Percentiles rank a stretch among this genome's conserved stretches.
Evolutionary conservation across 2,113 vertebrate species (phyloP).

Genomic region (Ciconia boyciana): DNA sequence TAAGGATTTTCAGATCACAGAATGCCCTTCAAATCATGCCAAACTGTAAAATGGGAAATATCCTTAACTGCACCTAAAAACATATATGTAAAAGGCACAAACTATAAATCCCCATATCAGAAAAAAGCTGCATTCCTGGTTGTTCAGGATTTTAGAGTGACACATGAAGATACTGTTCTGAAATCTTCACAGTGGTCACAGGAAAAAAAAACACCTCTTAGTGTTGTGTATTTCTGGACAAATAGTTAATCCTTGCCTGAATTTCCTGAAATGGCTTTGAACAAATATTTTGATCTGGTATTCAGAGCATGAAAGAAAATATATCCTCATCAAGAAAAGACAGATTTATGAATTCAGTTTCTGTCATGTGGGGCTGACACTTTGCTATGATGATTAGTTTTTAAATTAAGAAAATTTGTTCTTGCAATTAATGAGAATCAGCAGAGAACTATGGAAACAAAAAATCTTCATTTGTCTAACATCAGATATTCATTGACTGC

Average conservation of each 20-base stretch:
- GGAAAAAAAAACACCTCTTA: background rate
- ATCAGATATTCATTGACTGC: background rate
- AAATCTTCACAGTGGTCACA: background rate
- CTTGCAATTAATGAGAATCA: constrained; percentile 1
- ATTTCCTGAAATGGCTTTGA: background rate
- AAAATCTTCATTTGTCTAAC: background rate
- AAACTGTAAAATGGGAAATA: background rate
- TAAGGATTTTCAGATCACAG: background rate
- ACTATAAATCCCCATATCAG: background rate
- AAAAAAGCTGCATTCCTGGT: background rate
- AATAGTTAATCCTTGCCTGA: background rate
- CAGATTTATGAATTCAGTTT: background rate
- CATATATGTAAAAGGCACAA: background rate
- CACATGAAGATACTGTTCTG: background rate
- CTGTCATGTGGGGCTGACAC: background rate
- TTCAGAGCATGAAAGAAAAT: background rate
- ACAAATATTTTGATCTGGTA: background rate
- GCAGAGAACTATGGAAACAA: background rate
- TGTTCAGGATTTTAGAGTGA: background rate
- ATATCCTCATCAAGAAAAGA: background rate
- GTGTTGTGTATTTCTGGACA: background rate
- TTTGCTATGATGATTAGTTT: constrained; percentile 14
- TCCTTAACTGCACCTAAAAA: background rate
- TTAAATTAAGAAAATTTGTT: constrained; percentile 22
- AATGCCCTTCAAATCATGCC: background rate